Percentiles rank a stretch among this genome's conserved stretches.
Conservation (phyloP, 1,140 invertebrate species). For the Eumaeus atala region DNA sequence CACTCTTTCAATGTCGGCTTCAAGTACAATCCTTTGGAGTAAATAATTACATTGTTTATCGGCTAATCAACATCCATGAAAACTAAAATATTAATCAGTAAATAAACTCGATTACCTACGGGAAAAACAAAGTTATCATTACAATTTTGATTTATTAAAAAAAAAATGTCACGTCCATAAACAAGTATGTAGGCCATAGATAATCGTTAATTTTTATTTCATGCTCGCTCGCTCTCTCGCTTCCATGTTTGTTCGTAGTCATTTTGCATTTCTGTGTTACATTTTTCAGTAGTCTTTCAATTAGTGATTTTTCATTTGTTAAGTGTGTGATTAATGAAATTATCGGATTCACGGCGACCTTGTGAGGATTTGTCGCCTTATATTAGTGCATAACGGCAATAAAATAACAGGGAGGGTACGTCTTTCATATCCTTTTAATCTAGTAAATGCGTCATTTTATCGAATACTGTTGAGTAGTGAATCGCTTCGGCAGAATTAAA, state of each 20-base stretch:
- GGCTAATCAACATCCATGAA: too few species aligned
- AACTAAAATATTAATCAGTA: too few species aligned
- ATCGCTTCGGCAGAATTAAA: constrained; percentile 33
- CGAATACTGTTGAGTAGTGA: constrained; percentile 52
- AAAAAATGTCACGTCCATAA: constrained; percentile 1
- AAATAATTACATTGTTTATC: too few species aligned
- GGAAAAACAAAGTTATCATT: too few species aligned
- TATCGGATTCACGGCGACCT: constrained; percentile 62
- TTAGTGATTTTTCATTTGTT: constrained; percentile 52
- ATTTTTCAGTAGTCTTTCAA: constrained; percentile 62
- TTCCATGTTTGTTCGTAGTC: constrained; percentile 74
- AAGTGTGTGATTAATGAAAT: constrained; percentile 70
- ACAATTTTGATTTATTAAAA: too few species aligned
- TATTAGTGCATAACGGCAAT: constrained; percentile 56
- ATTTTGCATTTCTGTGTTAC: constrained; percentile 68
- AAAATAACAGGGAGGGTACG: constrained; percentile 71
- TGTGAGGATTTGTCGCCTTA: constrained; percentile 63
- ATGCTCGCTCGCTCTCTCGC: constrained; percentile 62
- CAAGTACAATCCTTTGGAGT: too few species aligned
- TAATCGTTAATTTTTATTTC: constrained; percentile 32
- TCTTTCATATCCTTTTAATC: constrained; percentile 66
- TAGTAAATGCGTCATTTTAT: constrained; percentile 72
- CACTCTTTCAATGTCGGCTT: too few species aligned
- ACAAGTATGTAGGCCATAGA: constrained; percentile 37
- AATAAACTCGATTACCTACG: too few species aligned